Conservation (phyloP, 1,140 invertebrate species). For the Chelonus insularis region DNA sequence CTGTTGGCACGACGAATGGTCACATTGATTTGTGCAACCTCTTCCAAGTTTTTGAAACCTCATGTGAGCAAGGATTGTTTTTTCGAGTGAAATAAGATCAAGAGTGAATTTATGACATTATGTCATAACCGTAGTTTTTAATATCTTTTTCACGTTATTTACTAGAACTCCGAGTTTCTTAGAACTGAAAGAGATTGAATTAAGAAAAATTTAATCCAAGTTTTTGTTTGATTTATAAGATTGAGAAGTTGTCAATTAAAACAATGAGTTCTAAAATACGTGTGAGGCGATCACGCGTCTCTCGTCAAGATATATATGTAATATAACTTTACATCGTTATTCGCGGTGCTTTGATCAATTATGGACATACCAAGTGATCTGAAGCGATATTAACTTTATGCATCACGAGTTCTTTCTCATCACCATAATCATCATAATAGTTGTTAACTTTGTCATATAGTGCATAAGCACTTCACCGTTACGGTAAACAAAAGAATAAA, state of each 20-base stretch:
- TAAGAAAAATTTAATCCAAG: not conserved
- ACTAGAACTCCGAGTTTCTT: no score
- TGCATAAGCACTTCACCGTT: not conserved
- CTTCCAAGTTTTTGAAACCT: slow-evolving; percentile 33
- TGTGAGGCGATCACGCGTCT: slow-evolving; percentile 13
- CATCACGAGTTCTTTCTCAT: slow-evolving; percentile 11
- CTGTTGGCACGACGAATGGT: slow-evolving; percentile 16
- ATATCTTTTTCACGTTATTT: no score
- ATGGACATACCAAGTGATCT: slow-evolving; percentile 21
- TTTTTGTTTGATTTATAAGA: slow-evolving; percentile 1
- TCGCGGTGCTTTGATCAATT: slow-evolving; percentile 27
- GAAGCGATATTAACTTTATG: slow-evolving; percentile 15
- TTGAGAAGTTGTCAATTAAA: slow-evolving; percentile 26
- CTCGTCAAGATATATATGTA: slow-evolving; percentile 5
- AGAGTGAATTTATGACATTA: no score
- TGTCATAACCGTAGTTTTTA: no score
- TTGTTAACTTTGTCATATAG: not conserved
- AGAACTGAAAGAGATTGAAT: not conserved
- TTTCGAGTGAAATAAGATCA: no score
- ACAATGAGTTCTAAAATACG: slow-evolving; percentile 21
- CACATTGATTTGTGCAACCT: slow-evolving; percentile 35
- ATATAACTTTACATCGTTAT: slow-evolving; percentile 10
- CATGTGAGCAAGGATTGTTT: slow-evolving; percentile 24
- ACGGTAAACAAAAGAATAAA: slow-evolving; percentile 1
- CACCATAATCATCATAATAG: slow-evolving; percentile 5